Percentiles rank a stretch among this genome's conserved stretches.
These are phyloP conservation scores for Callosobruchus maculatus DNA, from an alignment of 2,888 invertebrate genomes.

Conservation along the genomic window DNA sequence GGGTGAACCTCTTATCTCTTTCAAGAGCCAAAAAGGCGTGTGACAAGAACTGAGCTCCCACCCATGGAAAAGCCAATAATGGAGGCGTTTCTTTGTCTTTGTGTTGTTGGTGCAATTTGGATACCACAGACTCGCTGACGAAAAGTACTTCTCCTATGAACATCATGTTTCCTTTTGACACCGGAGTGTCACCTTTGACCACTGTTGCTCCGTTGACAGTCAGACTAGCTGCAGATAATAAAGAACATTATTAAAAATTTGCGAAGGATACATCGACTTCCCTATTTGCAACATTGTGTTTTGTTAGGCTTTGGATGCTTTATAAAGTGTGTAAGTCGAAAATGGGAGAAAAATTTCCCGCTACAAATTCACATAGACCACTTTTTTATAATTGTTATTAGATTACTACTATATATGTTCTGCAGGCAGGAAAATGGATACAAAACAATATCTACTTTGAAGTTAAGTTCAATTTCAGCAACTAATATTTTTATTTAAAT, in stretches of 20 bases:
- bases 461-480: no score
- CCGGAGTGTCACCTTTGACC: conserved; percentile 58
- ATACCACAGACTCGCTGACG: conserved; percentile 60
- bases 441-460: no score
- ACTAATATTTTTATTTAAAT: no score
- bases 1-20: conserved; percentile 54
- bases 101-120: conserved; percentile 60
- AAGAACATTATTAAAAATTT: background rate
- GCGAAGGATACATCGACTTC: no score
- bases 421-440: no score
- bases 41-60: conserved; percentile 61
- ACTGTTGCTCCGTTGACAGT: conserved; percentile 59
- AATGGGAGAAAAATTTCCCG: no score
- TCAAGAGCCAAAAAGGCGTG: conserved; percentile 61
- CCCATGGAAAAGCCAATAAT: conserved; percentile 62
- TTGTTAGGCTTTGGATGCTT: no score
- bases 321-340: no score
- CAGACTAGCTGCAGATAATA: conserved; percentile 47
- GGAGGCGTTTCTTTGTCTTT: conserved; percentile 65
- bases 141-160: conserved; percentile 62
- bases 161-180: conserved; percentile 60
- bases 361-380: no score
- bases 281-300: no score
- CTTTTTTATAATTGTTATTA: no score
- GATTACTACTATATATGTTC: no score